Conservation (phyloP, 2,797 vertebrate species). For the Eleutherodactylus coqui region DNA sequence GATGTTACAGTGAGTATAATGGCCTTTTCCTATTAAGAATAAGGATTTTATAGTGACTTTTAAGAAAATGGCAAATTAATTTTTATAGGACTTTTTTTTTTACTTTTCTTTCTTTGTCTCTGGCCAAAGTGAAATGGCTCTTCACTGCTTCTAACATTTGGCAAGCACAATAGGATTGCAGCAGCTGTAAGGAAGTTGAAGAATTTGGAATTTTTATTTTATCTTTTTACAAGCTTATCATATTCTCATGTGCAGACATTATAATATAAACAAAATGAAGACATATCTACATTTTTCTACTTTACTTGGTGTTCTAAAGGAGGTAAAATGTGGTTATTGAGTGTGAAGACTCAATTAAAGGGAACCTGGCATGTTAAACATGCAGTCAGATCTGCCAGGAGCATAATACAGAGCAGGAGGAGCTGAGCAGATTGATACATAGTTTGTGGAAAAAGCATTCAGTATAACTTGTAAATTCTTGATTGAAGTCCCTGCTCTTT, state of each 20-base stretch:
- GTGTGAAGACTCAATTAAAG: background rate
- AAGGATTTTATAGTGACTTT: conserved; percentile 9
- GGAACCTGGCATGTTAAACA: no score
- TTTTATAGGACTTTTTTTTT: background rate
- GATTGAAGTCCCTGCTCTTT: no score
- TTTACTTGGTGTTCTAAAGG: background rate
- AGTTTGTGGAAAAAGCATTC: no score
- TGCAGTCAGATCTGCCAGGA: no score
- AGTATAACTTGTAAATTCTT: no score
- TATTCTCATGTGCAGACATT: conserved; percentile 41
- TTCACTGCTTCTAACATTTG: conserved; percentile 29
- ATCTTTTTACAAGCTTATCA: conserved; percentile 48
- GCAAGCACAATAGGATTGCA: conserved; percentile 42
- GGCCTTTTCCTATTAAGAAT: background rate
- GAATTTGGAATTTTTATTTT: conserved; percentile 58
- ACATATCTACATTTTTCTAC: background rate
- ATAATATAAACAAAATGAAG: conserved; percentile 41
- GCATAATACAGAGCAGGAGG: no score
- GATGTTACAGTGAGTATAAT: background rate
- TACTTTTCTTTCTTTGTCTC: background rate
- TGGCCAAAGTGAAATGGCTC: conserved; percentile 35
- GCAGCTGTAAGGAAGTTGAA: conserved; percentile 46
- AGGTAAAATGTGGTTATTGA: background rate
- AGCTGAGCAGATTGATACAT: no score
- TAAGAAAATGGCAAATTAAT: conserved; percentile 22